Conservation (phyloP, 1,140 invertebrate genomes). For the Pteromalus puparum region DNA sequence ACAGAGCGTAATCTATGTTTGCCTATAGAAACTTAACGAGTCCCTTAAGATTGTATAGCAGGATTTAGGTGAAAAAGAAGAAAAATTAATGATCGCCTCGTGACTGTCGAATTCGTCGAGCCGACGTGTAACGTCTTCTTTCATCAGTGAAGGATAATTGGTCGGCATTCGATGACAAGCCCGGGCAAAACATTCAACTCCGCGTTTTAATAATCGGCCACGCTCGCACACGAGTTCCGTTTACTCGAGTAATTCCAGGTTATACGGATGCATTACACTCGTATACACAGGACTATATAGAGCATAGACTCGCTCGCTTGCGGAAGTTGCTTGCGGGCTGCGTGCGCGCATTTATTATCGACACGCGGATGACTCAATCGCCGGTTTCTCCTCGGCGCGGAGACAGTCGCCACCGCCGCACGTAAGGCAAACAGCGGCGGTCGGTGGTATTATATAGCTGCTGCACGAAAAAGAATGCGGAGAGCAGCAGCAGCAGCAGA, state of each 20-base stretch:
- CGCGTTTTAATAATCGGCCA: too few relatives aligned
- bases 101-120: background rate
- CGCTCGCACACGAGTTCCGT: background rate
- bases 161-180: background rate
- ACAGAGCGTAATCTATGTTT: background rate
- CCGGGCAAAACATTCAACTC: too few relatives aligned
- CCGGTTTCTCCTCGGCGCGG: background rate
- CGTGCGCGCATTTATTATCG: constrained; percentile 3
- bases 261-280: background rate
- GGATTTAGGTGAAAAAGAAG: background rate
- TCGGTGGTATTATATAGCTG: too few relatives aligned
- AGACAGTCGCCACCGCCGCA: background rate
- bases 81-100: constrained; percentile 1
- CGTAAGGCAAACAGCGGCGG: too few relatives aligned
- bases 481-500: background rate
- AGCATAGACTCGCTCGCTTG: too few relatives aligned
- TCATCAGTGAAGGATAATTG: background rate
- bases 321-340: background rate
- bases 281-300: too few relatives aligned
- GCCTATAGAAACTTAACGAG: background rate
- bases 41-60: background rate
- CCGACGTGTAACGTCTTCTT: background rate
- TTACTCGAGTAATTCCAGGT: constrained; percentile 1
- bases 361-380: constrained; percentile 28
- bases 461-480: background rate